Conservation (phyloP, 2,888 invertebrate genomes). For the Andricus quercusramuli region DNA sequence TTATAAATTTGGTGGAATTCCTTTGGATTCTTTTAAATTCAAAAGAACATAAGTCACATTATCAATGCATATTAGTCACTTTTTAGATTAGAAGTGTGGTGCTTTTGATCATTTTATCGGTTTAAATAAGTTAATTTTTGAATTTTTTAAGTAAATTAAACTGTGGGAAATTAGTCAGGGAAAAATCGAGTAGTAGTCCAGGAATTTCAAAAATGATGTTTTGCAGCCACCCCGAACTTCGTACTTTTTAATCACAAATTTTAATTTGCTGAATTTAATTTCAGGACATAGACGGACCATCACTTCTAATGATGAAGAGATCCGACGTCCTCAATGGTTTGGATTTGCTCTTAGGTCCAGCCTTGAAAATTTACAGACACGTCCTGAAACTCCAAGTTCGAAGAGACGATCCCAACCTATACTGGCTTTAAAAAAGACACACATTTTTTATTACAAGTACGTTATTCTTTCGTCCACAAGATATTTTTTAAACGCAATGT, state of each 20-base stretch:
- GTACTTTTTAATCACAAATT: neutral
- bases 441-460: slow-evolving; percentile 61
- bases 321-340: slow-evolving; percentile 91
- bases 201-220: too few species aligned
- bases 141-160: too few species aligned
- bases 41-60: too few species aligned
- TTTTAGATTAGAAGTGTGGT: too few species aligned
- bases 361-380: slow-evolving; percentile 90
- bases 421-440: slow-evolving; percentile 82
- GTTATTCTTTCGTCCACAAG: neutral
- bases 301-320: slow-evolving; percentile 90
- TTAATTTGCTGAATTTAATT: slow-evolving; percentile 54
- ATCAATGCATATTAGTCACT: too few species aligned
- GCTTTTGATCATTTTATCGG: too few species aligned
- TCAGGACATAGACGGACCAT: slow-evolving; percentile 95
- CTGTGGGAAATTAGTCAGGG: too few species aligned
- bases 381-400: slow-evolving; percentile 90
- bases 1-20: too few species aligned
- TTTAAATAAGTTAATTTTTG: too few species aligned
- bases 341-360: slow-evolving; percentile 91
- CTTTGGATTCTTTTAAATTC: too few species aligned
- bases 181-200: too few species aligned
- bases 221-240: too few species aligned
- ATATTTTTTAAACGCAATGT: neutral
- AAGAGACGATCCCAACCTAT: slow-evolving; percentile 86